Evolutionary conservation across 2,113 vertebrate genomes (phyloP).

Genomic region (Upupa epops): DNA sequence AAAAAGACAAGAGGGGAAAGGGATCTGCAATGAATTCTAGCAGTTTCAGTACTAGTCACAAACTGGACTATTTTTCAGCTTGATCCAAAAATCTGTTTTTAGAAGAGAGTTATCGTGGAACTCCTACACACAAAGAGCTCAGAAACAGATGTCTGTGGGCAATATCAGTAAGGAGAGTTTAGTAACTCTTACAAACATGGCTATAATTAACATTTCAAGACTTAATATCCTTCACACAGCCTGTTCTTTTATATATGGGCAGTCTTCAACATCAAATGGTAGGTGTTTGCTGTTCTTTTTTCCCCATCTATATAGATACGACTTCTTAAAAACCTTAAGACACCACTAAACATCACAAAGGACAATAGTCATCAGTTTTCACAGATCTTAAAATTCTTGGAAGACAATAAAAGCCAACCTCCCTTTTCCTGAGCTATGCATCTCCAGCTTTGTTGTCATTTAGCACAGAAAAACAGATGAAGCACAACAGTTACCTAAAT

Average conservation of each 20-base stretch:
- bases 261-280: not conserved
- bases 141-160: not conserved
- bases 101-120: not conserved
- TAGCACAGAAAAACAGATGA: not conserved
- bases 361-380: not conserved
- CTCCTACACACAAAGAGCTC: not conserved
- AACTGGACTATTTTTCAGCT: not conserved
- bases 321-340: not conserved
- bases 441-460: not conserved
- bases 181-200: not conserved
- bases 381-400: not conserved
- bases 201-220: not conserved
- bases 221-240: not conserved
- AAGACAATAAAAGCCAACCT: not conserved
- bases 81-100: not conserved
- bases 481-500: slow-evolving; percentile 84
- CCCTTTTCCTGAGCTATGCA: not conserved
- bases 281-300: not conserved
- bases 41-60: not conserved
- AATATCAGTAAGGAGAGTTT: not conserved
- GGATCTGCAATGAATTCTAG: not conserved
- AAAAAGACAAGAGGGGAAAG: not conserved
- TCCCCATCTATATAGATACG: not conserved
- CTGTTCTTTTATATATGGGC: not conserved
- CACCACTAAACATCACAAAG: not conserved